These are phyloP conservation scores for Vanessa cardui DNA, from an alignment of 2,888 invertebrate species.

Conservation along the genomic window DNA sequence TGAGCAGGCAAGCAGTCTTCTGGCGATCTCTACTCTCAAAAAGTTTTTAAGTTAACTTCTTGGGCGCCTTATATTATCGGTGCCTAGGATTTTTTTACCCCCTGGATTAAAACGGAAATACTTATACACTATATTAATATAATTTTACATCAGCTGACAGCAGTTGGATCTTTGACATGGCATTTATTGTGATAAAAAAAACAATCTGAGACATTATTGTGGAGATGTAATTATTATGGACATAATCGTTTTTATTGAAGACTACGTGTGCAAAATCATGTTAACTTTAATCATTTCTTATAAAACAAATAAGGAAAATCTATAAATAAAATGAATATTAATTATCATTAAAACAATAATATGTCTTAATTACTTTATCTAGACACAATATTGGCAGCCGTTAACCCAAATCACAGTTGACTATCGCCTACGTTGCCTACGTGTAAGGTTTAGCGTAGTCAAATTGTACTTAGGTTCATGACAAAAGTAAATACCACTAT, in stretches of 20 bases:
- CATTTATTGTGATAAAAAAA: too few relatives aligned
- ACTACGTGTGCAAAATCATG: slow-evolving; percentile 31
- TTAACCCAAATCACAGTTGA: slow-evolving; percentile 61
- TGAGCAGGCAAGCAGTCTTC: too few relatives aligned
- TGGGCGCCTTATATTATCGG: too few relatives aligned
- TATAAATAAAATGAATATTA: slow-evolving; percentile 32
- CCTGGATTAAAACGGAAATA: too few relatives aligned
- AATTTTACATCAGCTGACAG: too few relatives aligned
- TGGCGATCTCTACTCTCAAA: too few relatives aligned
- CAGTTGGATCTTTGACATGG: too few relatives aligned
- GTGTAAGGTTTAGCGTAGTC: slow-evolving; percentile 45
- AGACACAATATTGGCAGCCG: slow-evolving; percentile 41
- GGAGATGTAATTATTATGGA: too few relatives aligned
- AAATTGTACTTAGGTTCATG: slow-evolving; percentile 10
- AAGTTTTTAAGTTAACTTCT: too few relatives aligned
- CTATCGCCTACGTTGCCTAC: slow-evolving; percentile 41
- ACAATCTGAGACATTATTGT: too few relatives aligned
- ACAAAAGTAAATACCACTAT: slow-evolving; percentile 46
- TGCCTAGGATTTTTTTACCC: too few relatives aligned
- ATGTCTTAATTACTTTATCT: slow-evolving; percentile 45
- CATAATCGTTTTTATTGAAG: not conserved
- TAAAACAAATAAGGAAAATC: slow-evolving; percentile 46
- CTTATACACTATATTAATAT: too few relatives aligned
- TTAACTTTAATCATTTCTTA: slow-evolving; percentile 8
- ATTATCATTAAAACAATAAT: slow-evolving; percentile 43